Base-by-base conservation (phyloP, 1,140 invertebrate genomes). In the Riptortus pedestris region DNA sequence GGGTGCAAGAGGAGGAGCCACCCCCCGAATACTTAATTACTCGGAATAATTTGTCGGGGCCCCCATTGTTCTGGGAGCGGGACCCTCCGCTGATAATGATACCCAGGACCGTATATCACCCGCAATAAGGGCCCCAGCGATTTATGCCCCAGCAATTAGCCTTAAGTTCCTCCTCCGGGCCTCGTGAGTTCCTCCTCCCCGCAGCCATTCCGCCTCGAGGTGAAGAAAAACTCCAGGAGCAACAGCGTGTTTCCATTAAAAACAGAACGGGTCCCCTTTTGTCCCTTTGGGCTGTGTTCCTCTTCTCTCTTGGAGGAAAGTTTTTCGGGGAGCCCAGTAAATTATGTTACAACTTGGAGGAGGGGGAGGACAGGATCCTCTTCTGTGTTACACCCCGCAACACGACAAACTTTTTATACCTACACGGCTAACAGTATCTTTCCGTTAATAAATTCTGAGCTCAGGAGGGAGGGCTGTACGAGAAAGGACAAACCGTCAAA, bases 11-110 rank as follows among this genome's bases (percentile, higher is more conserved):
- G 5, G 48, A 24, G 22, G 48, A 24, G n/a, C 7, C 5, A 18
- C 48, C 7, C 7, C 5, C 7, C 18, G 57, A 59, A 31, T 59
- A 59, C 26, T 59, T 59, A 59, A 59, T 59, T 59, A 59, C 57
- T 31, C 57, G 57, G 57, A 59, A 59, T 59, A 59, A 59, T 59
- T 59, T 59, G 57, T 59, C 57, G 57, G 28, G 48, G 18, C 7
- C 28, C 2, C 27, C 51, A 55, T 55, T 55, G 51, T 55, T 55
- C 51, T 24, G 31, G 5, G 31, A 14, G 31, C 5, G 31, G 31
- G 14, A 5, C 31, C 31, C 24, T 24, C 12, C n/a, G 20, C 51
- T 55, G 51, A 55, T 55, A 55, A 55, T 55, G 51, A 55, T 55
- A 55, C 51, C 51, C 20, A 27, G 12, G 51, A 24, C 51, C 51